A percentile compares a stretch with the other conserved stretches of the same genome.
Conservation (phyloP, 2,113 vertebrate genomes). For the Atherinomorus stipes region DNA sequence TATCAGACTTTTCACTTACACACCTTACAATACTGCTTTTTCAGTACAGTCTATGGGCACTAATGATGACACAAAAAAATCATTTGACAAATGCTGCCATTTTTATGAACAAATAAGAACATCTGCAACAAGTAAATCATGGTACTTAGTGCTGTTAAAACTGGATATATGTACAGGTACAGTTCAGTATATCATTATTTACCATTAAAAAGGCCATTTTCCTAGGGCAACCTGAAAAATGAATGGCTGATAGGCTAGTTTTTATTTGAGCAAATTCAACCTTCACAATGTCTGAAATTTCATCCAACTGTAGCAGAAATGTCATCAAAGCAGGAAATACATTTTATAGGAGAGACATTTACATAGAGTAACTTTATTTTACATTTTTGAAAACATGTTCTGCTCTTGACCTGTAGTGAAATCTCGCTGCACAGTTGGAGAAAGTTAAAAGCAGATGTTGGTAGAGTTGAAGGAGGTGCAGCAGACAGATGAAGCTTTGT, state of each 20-base stretch:
- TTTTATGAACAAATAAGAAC: constrained; percentile 22
- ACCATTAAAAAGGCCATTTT: neutral
- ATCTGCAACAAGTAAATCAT: neutral
- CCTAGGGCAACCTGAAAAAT: neutral
- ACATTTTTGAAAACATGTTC: constrained; percentile 12
- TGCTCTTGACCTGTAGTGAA: constrained; percentile 10
- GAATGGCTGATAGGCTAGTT: neutral
- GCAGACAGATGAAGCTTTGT: constrained; percentile 26
- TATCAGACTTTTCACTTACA: constrained; percentile 42
- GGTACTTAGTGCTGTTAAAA: constrained; percentile 5
- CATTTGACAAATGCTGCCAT: neutral
- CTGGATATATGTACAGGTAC: neutral
- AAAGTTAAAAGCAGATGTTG: constrained; percentile 6
- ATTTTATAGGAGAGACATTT: constrained; percentile 10
- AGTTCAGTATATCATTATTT: constrained; percentile 9
- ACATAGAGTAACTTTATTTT: constrained; percentile 25
- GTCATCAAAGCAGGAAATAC: constrained; percentile 10
- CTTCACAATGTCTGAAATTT: constrained; percentile 9
- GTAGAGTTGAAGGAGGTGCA: constrained; percentile 22
- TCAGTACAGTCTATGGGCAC: neutral
- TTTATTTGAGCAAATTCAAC: neutral
- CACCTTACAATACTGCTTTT: neutral
- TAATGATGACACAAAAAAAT: neutral
- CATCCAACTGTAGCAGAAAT: constrained; percentile 5
- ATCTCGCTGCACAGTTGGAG: constrained; percentile 21